Evolutionary conservation across 2,113 vertebrate genomes (phyloP).

Genomic region (Bolborhynchus lineola): DNA sequence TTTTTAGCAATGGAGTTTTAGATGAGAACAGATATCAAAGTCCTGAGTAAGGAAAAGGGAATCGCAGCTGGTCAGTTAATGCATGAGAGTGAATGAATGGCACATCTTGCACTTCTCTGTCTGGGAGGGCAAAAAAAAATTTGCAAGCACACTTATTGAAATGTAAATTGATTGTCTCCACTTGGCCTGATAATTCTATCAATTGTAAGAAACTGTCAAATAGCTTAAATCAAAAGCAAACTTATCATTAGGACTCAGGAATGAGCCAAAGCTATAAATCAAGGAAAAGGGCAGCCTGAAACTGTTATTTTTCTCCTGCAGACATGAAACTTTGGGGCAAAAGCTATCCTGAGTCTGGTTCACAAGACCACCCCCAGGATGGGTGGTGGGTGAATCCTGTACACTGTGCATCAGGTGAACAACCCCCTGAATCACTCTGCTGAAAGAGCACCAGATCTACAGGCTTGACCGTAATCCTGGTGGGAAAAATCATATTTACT

Average conservation of each 20-base stretch:
- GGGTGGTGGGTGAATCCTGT: not conserved
- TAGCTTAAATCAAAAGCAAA: not conserved
- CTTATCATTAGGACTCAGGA: not conserved
- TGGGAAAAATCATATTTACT: not conserved
- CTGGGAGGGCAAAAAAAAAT: not conserved
- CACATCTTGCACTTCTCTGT: constrained; percentile 20
- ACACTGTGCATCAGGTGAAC: not conserved
- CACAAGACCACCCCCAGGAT: not conserved
- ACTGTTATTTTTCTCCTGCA: not conserved
- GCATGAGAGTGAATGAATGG: not conserved
- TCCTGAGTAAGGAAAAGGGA: constrained; percentile 14
- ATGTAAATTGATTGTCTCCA: not conserved
- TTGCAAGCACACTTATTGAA: not conserved
- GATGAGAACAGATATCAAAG: not conserved
- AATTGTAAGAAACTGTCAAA: not conserved
- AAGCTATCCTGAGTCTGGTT: not conserved
- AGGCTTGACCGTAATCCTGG: not conserved
- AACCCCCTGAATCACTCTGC: not conserved
- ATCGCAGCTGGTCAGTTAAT: constrained; percentile 37
- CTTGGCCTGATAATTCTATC: not conserved
- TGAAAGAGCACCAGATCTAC: not conserved
- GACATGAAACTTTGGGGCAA: not conserved
- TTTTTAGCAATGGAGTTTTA: not conserved
- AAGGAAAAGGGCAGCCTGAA: not conserved
- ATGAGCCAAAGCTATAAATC: not conserved